phyloP scores from a whole-genome alignment of 1,140 invertebrate genomes.

The Pseudomyrmex cubaensis region DNA sequence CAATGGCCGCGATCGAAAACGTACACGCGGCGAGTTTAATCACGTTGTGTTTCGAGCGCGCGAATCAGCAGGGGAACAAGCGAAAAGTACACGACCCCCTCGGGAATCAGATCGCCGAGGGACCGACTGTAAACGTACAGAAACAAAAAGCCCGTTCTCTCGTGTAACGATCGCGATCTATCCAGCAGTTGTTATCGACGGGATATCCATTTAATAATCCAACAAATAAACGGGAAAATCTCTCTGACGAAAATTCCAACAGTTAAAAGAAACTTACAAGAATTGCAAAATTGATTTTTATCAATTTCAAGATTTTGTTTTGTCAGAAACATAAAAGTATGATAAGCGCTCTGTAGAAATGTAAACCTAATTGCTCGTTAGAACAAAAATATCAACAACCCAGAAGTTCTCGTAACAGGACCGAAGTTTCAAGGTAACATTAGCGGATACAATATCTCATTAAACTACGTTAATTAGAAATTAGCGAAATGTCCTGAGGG shows the following conservation, averaged over 20 bases:
- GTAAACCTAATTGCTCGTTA: too few species aligned
- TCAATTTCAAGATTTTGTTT: too few species aligned
- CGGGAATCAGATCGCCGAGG: conserved; percentile 34
- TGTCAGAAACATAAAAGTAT: too few species aligned
- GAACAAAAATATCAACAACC: background rate
- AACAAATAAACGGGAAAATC: too few species aligned
- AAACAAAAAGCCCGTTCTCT: conserved; percentile 8
- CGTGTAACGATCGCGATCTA: conserved; percentile 9
- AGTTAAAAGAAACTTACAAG: too few species aligned
- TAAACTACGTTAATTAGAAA: conserved; percentile 19
- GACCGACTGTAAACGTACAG: conserved; percentile 31
- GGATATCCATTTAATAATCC: background rate
- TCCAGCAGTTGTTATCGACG: conserved; percentile 15
- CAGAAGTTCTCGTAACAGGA: background rate
- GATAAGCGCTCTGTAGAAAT: too few species aligned
- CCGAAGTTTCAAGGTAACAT: background rate
- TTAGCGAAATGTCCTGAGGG: background rate
- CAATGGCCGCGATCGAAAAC: conserved; percentile 56
- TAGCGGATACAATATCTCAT: background rate
- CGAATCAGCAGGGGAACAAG: conserved; percentile 45
- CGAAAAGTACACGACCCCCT: conserved; percentile 47
- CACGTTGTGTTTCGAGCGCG: conserved; percentile 48
- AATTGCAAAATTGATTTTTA: too few species aligned
- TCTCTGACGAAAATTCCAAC: too few species aligned
- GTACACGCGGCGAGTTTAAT: conserved; percentile 54